phyloP scores from a whole-genome alignment of 2,113 vertebrate genomes.

The Dissostichus mawsoni region DNA sequence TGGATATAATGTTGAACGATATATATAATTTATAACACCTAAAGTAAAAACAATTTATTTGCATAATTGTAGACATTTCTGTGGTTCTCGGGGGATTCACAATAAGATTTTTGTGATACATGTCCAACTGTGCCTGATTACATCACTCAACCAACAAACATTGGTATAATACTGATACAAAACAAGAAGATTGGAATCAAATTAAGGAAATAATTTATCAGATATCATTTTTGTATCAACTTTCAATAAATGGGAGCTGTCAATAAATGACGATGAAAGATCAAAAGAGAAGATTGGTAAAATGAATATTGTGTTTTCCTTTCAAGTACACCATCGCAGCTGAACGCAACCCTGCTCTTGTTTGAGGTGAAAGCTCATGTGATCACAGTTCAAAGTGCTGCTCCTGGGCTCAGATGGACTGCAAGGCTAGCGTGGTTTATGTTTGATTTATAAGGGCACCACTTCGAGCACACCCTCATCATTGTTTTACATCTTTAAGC shows the following conservation, averaged over 20 bases:
- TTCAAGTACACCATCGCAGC: constrained; percentile 45
- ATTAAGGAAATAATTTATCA: no score
- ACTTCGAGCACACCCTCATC: constrained; percentile 51
- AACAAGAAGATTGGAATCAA: no score
- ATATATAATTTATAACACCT: no score
- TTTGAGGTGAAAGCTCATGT: constrained; percentile 50
- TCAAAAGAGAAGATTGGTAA: constrained; percentile 1
- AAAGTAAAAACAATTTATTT: no score
- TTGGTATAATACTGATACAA: no score
- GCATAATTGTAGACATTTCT: neutral
- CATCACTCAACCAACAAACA: neutral
- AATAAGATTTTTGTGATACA: no score
- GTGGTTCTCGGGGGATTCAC: neutral
- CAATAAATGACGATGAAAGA: neutral
- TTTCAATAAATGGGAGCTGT: neutral
- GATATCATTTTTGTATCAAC: neutral
- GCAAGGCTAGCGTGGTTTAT: constrained; percentile 39
- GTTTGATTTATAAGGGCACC: constrained; percentile 69
- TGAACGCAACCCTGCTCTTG: constrained; percentile 25
- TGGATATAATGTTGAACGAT: no score
- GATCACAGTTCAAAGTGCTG: constrained; percentile 58
- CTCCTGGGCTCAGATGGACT: constrained; percentile 45
- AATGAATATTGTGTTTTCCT: constrained; percentile 32
- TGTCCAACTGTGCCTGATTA: neutral
- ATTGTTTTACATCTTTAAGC: constrained; percentile 61